A percentile compares a stretch with the other conserved stretches of the same genome.
Evolutionary conservation across 2,797 vertebrate species (phyloP).

Genomic region (Phrynocephalus guinanensis): DNA sequence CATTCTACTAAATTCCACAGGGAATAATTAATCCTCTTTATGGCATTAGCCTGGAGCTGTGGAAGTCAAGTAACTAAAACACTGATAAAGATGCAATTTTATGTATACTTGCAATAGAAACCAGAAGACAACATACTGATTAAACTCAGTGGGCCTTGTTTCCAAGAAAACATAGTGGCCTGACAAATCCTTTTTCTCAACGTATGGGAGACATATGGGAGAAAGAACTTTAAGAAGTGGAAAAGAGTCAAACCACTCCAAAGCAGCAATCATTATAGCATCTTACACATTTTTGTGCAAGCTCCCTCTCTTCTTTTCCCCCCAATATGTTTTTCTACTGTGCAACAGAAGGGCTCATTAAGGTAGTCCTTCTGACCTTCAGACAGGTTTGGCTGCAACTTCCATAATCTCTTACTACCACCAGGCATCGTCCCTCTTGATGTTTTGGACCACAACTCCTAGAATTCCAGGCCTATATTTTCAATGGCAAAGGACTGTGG

Average conservation of each 20-base stretch:
- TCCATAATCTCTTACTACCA: not conserved
- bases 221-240: not conserved
- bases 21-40: conserved; percentile 21
- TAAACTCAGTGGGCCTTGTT: not conserved
- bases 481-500: no score
- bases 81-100: not conserved
- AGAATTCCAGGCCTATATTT: no score
- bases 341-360: not conserved
- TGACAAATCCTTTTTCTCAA: not conserved
- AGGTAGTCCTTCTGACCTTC: not conserved
- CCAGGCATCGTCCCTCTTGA: no score
- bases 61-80: not conserved
- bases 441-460: no score
- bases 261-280: not conserved
- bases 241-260: not conserved
- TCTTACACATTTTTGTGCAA: not conserved
- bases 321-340: not conserved
- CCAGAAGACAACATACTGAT: not conserved
- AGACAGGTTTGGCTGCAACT: not conserved
- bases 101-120: not conserved
- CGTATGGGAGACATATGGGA: not conserved
- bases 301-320: not conserved
- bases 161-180: not conserved
- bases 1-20: conserved; percentile 8
- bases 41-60: not conserved